Base-by-base conservation (phyloP, 2,888 invertebrate species). In the Plebejus argus region DNA sequence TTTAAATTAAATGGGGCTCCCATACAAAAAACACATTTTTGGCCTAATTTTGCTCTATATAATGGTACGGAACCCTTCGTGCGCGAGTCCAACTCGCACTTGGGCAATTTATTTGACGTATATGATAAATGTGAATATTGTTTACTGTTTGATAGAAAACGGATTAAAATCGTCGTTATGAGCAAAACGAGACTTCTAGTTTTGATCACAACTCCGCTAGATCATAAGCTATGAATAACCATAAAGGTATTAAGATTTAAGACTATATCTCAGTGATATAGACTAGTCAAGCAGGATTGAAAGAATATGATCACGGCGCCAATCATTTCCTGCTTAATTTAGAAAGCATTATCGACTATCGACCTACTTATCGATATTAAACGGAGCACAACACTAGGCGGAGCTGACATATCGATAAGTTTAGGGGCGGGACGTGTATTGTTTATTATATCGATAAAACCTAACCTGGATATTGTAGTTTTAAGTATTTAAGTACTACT, bases 331-430 rank as follows among this genome's bases (percentile, higher is more conserved):
- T 49, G 28, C 53, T 74, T 23, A 49, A 49, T 23, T 74, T 74
- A 74, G 74, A 74, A 74, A 74, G 74, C 49, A 74, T 74, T 28
- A 49, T 71, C 45, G 45, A 45, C 12, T 45, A 23, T 72, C 45
- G 23, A 53, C 45, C 49, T 20, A 49, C 28, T 49, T 28, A 45
- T 49, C 49, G 23, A 53, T 53, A 74, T 49, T 49, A 74, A 28
- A 39, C 12, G 72, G 72, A 39, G 72, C 74, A 74, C 74, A 74
- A 74, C 74, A 74, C 74, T 53, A 74, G 53, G 74, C 74, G 74
- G 74, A 20, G 72, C 72, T 72, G 74, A 74, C 74, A 28, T 28
- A 23, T 53, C 28, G 74, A 53, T 74, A 74, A 74, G 49, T 49
- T 28, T 53, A 74, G 53, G 53, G 74, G 12, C 74, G 53, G 74